Base-by-base conservation (phyloP, 2,888 invertebrate genomes). In the Dryadula phaetusa region DNA sequence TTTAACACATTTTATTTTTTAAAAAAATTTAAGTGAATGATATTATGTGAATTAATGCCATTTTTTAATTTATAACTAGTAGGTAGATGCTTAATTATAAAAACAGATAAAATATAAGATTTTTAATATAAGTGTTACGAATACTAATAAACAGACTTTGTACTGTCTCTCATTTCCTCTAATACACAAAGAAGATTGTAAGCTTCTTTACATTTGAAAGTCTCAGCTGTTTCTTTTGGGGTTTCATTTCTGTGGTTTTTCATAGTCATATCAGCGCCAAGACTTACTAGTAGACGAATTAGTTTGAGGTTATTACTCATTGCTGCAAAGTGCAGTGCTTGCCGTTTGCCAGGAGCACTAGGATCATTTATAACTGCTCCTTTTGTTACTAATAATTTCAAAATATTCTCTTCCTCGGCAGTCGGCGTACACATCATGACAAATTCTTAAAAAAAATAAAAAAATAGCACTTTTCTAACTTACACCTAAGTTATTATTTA, bases 241-340 rank as follows among this genome's bases (percentile, higher is more conserved):
- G 88, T 92, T 77, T 89, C 82, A 37, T 82, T 75, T 69, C 86
- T 82, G 64, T 85, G 84, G 74, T 93, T 93, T 1, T 65, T 77
- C 25, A 77, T 70, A 46, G 75, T 74, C 0, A 86, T 67, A 74
- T 90, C 77, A 8, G 90, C 91, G 25, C 92, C 92, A 3, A 88
- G 75, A 0, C 81, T 73, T 1, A 90, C 65, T 7, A 93, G 81
- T 44, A 86, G 75, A 5, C 71, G 66, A 18, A 90, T 88, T 0
- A 93, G 81, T 2, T 72, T 74, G 46, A 81, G 79, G 70, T 93
- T 92, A 70, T 92, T 86, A 67, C 87, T 87, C 84, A 93, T 90
- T 2, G 93, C 93, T 14, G 92, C 93, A 69, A 92, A 89, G 76
- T 94, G 93, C 44, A 94, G 76, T 0, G 91, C 86, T 73, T 93